Conservation (phyloP, 2,113 vertebrate genomes). For the Silurus asotus region DNA sequence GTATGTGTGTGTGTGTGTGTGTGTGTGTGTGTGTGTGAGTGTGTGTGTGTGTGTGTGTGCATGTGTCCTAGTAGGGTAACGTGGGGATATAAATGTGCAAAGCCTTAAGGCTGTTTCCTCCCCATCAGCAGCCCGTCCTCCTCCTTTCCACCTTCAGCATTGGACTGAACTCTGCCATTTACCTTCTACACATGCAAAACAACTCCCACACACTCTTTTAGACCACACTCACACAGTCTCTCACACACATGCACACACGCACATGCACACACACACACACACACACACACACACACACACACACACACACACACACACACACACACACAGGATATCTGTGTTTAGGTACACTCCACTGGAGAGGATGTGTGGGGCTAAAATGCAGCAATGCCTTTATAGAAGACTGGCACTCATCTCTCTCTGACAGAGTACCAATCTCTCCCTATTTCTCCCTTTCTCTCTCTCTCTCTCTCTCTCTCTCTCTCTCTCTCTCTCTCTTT, state of each 20-base stretch:
- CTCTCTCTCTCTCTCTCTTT: neutral
- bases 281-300: neutral
- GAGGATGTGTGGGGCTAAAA: slow-evolving; percentile 26
- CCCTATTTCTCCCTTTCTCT: neutral
- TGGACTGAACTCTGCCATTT: slow-evolving; percentile 33
- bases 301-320: slow-evolving; percentile 8
- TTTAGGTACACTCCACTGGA: slow-evolving; percentile 37
- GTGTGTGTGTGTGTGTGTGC: slow-evolving; percentile 7
- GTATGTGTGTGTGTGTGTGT: neutral
- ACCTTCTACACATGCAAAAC: slow-evolving; percentile 26
- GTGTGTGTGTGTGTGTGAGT: neutral
- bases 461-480: slow-evolving; percentile 1
- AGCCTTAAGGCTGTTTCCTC: slow-evolving; percentile 20
- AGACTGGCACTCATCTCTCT: slow-evolving; percentile 19
- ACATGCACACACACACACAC: slow-evolving; percentile 1
- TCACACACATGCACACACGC: slow-evolving; percentile 7
- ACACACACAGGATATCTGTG: slow-evolving; percentile 22
- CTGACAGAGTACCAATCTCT: neutral
- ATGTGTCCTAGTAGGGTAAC: slow-evolving; percentile 12
- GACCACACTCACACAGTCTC: neutral
- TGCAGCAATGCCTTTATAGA: slow-evolving; percentile 34
- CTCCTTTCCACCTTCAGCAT: slow-evolving; percentile 31
- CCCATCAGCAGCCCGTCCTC: slow-evolving; percentile 2
- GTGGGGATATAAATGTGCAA: neutral
- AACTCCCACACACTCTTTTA: slow-evolving; percentile 24